Evolutionary conservation across 2,797 vertebrate genomes (phyloP).

Genomic region (Sternotherus odoratus): DNA sequence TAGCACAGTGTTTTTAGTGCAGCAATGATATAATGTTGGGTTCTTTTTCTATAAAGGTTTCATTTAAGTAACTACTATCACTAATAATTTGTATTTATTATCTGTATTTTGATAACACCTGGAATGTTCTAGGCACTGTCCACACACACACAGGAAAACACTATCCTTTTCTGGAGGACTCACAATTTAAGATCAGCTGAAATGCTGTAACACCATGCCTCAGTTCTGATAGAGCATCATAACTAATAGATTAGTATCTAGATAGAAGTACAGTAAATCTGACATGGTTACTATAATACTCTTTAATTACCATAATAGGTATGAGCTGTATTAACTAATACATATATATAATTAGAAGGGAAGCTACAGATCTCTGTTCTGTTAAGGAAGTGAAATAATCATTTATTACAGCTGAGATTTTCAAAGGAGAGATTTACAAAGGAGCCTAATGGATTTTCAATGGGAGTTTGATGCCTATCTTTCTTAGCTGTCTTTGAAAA

Average conservation of each 20-base stretch:
- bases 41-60: neutral
- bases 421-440: neutral
- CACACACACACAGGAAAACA: neutral
- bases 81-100: neutral
- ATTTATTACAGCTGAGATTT: neutral
- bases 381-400: neutral
- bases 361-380: neutral
- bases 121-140: neutral
- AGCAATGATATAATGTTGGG: neutral
- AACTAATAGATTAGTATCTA: neutral
- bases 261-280: neutral
- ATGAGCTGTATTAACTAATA: neutral
- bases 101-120: neutral
- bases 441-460: conserved; percentile 8
- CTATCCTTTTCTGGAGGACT: neutral
- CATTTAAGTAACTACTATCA: neutral
- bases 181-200: neutral
- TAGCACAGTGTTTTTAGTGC: neutral
- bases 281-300: neutral
- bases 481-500: neutral
- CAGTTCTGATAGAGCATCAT: neutral
- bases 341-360: neutral
- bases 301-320: neutral
- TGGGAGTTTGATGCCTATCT: neutral
- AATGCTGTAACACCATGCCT: neutral